A percentile compares a stretch with the other conserved stretches of the same genome.
Conservation (phyloP, 2,113 vertebrate species). For the Anhinga anhinga region DNA sequence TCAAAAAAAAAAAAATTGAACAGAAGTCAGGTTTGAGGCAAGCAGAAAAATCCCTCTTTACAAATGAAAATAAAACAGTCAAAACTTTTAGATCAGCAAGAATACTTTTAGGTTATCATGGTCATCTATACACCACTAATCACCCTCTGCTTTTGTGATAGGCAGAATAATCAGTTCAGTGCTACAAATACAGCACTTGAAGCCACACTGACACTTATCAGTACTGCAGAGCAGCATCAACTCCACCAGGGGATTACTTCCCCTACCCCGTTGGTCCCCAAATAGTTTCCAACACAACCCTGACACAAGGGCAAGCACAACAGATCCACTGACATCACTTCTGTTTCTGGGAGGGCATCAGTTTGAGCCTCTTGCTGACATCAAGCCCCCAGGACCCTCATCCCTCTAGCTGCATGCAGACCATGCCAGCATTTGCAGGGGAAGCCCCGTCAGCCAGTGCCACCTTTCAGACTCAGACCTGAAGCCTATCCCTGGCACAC, state of each 20-base stretch:
- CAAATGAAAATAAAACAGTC: not conserved
- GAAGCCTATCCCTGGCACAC: fast-evolving
- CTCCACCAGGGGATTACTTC: not conserved
- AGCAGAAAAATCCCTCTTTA: not conserved
- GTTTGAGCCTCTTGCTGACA: not conserved
- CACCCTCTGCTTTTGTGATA: fast-evolving
- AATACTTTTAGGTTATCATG: not conserved
- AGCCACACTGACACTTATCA: not conserved
- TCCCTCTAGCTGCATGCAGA: not conserved
- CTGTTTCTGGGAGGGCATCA: not conserved
- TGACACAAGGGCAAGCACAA: not conserved
- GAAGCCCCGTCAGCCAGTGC: not conserved
- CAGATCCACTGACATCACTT: not conserved
- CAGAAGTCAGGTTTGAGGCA: not conserved
- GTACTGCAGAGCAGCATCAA: not conserved
- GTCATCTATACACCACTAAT: not conserved
- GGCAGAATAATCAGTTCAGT: not conserved
- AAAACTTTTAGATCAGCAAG: not conserved
- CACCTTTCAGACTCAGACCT: not conserved
- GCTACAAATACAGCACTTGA: not conserved
- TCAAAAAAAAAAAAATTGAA: not conserved
- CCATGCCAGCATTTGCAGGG: not conserved
- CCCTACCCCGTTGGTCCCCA: not conserved
- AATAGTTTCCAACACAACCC: not conserved
- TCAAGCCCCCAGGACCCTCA: not conserved